A percentile compares a stretch with the other conserved stretches of the same genome.
phyloP scores from a whole-genome alignment of 2,888 invertebrate species.

The Acleris cristana region DNA sequence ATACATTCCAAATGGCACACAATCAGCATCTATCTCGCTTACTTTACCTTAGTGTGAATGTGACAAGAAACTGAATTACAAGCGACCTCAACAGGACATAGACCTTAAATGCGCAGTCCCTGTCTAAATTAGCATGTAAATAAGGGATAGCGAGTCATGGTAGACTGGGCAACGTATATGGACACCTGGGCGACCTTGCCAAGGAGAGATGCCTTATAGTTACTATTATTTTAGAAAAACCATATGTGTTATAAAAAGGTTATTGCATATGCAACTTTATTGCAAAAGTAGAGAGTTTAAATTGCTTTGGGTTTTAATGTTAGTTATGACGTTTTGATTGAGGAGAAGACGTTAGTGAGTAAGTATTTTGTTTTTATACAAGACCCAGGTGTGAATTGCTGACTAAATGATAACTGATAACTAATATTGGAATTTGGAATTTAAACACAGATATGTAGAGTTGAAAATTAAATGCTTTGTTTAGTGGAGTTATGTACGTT shows the following conservation, averaged over 20 bases:
- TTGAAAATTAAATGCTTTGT: too few relatives aligned
- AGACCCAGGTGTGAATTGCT: too few relatives aligned
- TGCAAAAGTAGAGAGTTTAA: too few relatives aligned
- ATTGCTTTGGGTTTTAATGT: too few relatives aligned
- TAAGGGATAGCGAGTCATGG: background rate
- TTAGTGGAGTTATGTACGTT: too few relatives aligned
- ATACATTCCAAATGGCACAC: constrained; percentile 1
- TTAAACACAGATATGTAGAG: too few relatives aligned
- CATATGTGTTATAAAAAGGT: background rate
- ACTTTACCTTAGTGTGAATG: background rate
- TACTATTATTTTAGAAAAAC: background rate
- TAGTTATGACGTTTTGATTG: too few relatives aligned
- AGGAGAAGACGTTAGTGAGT: too few relatives aligned
- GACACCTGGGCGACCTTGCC: background rate
- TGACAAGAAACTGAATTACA: background rate
- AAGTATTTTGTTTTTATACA: too few relatives aligned
- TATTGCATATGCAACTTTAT: too few relatives aligned
- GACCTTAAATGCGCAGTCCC: background rate
- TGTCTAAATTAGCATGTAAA: background rate
- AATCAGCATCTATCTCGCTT: background rate
- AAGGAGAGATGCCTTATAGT: background rate
- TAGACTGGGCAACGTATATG: background rate
- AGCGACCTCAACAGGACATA: background rate
- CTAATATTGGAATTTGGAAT: too few relatives aligned
- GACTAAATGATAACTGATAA: too few relatives aligned